These are phyloP conservation scores for Eristalinus sepulchralis DNA, from an alignment of 2,888 invertebrate genomes.

Conservation along the genomic window DNA sequence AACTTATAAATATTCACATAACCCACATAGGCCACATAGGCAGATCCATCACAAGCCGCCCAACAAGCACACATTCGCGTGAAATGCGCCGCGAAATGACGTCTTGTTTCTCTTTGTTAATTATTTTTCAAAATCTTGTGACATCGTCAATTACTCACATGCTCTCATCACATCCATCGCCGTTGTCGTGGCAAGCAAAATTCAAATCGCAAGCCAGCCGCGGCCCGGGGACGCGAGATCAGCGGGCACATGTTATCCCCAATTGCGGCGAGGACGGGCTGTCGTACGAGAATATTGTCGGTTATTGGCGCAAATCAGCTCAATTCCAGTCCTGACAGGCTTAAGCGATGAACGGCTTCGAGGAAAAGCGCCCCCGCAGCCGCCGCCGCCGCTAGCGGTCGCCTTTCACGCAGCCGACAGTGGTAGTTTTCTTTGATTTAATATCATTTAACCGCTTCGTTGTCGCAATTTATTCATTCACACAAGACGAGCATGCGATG, in stretches of 20 bases:
- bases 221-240: constrained; percentile 7
- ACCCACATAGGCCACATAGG: not conserved
- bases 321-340: constrained; percentile 50
- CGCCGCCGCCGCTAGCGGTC: not conserved
- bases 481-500: not conserved
- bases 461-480: constrained; percentile 3
- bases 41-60: not conserved
- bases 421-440: constrained; percentile 39
- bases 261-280: constrained; percentile 33
- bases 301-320: constrained; percentile 49
- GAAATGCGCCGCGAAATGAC: constrained; percentile 20
- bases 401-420: constrained; percentile 2
- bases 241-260: constrained; percentile 38
- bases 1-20: not conserved
- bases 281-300: constrained; percentile 28
- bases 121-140: constrained; percentile 45
- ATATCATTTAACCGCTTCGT: constrained; percentile 28
- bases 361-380: not conserved
- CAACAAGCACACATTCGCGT: not conserved
- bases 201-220: constrained; percentile 4
- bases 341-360: constrained; percentile 29
- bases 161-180: constrained; percentile 1
- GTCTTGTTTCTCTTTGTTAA: constrained; percentile 23
- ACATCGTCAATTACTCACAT: constrained; percentile 35
- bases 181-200: not conserved